Evolutionary conservation across 1,140 invertebrate genomes (phyloP), one percentile per base, ranked within the genome.

Genomic region (Scaptomyza pallida): DNA sequence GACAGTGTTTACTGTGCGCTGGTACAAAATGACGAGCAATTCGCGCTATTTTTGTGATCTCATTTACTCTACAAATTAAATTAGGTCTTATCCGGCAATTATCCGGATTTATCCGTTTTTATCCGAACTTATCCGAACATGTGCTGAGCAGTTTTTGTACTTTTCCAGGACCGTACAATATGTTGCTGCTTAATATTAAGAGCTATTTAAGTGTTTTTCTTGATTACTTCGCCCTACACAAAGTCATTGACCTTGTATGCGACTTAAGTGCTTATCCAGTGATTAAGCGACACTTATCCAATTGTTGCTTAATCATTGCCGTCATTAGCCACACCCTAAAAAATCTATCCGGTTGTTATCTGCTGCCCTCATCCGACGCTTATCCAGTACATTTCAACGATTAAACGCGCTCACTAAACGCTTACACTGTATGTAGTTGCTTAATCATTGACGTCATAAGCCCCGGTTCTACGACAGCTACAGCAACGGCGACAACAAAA

Each of bases 361-460:
- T 5, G 19, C 5, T 5, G 19, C 8, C 21, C 4, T 10, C 23
- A 64, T 64, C 30, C 37, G 40, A 1, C 3, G 13, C 33, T 30
- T 43, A 23, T 43, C 8, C 21, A 12, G 10, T 56, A 21, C 13
- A 12, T n/a, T 43, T 37, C 33, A 37, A n/a, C 41, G 8, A 15
- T 41, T 41, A 40, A n/a, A 30, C 4, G 33, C 2, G n/a, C 12
- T 21, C 21, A 40, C 10, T 13, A 2, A 13, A 19, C 48, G 15
- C 26, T 51, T 35, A 51, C 8, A 15, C 6, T 30, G 6, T 30
- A 9, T 30, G 26, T 3, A 37, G 48, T 40, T 52, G 48, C 40
- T 44, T 15, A 35, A 35, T 3, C 43, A 21, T 47, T 55, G 62
- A 57, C 62, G 62, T 57, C 61, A 64, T 37, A 47, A 9, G 23